A percentile compares a stretch with the other conserved stretches of the same genome.
Conservation (phyloP, 2,797 vertebrate genomes). For the Petrocephalus schoutedeni region DNA sequence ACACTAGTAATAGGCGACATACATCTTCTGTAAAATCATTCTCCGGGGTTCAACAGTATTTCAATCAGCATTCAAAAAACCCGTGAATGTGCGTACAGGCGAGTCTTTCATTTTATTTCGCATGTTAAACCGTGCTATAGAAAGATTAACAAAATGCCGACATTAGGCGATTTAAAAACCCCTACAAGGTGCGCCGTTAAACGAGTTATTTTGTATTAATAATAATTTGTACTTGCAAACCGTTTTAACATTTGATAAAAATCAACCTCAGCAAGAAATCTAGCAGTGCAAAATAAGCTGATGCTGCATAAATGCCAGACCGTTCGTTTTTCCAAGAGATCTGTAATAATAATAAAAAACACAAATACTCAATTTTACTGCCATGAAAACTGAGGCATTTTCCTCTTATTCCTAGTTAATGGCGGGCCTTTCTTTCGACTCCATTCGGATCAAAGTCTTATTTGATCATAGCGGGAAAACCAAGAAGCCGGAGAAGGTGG, state of each 20-base stretch:
- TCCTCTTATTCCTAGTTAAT: conserved; percentile 40
- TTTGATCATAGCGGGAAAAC: conserved; percentile 76
- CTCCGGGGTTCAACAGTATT: not conserved
- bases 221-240: not conserved
- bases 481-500: conserved; percentile 82
- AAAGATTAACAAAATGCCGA: not conserved
- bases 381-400: not conserved
- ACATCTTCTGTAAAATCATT: not conserved
- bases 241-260: not conserved
- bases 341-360: not conserved
- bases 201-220: not conserved
- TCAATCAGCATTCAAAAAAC: not conserved
- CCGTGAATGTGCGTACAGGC: not conserved
- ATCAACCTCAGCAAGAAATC: not conserved
- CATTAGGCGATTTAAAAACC: not conserved
- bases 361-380: not conserved
- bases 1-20: not conserved
- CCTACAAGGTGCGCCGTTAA: not conserved
- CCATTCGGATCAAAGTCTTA: conserved; percentile 28
- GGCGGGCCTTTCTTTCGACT: conserved; percentile 42
- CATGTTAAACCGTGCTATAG: not conserved
- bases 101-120: not conserved
- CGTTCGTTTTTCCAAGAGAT: not conserved
- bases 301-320: not conserved
- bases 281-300: not conserved